Evolutionary conservation across 1,140 invertebrate genomes (phyloP), one percentile per base, ranked within the genome.

Genomic region (Oncopodura yosiiana): DNA sequence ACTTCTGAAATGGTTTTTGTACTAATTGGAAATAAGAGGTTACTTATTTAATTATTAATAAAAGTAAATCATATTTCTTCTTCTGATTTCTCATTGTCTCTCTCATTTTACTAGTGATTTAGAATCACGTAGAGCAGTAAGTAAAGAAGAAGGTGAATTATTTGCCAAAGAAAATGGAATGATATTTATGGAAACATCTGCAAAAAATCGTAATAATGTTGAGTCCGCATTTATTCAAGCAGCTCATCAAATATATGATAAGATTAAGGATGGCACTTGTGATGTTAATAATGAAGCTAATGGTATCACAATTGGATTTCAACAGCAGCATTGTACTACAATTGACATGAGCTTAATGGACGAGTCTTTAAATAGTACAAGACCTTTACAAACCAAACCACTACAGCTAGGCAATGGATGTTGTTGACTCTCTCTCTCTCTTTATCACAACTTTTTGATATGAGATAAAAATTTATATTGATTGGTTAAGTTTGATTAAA

Each of bases 261-360:
- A 98, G 76, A 99, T 99, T 63, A 94, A 98, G 71, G 94, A 99
- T 72, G 95, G 95, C 48, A 93, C 99, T 29, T 99, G 99, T 74
- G 95, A 99, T 73, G 97, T 98, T 62, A 98, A 97, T 69, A 99
- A 99, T 80, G 95, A 99, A 93, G 94, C 94, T 45, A 98, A 99
- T 72, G 94, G 94, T 54, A 99, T 98, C 66, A 99, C 98, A 77
- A 92, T 98, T 67, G 94, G 94, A 52, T 94, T 94, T 55, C 94
- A 97, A 72, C 91, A 96, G n/a, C n/a, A n/a, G n/a, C n/a, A n/a
- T n/a, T n/a, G n/a, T n/a, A n/a, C n/a, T n/a, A n/a, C n/a, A n/a
- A n/a, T n/a, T n/a, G n/a, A n/a, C n/a, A n/a, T n/a, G n/a, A n/a
- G n/a, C n/a, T n/a, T n/a, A n/a, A n/a, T n/a, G n/a, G n/a, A n/a